These are phyloP conservation scores for Amblyjoppa proteus DNA, from an alignment of 2,888 invertebrate species.

Conservation along the genomic window DNA sequence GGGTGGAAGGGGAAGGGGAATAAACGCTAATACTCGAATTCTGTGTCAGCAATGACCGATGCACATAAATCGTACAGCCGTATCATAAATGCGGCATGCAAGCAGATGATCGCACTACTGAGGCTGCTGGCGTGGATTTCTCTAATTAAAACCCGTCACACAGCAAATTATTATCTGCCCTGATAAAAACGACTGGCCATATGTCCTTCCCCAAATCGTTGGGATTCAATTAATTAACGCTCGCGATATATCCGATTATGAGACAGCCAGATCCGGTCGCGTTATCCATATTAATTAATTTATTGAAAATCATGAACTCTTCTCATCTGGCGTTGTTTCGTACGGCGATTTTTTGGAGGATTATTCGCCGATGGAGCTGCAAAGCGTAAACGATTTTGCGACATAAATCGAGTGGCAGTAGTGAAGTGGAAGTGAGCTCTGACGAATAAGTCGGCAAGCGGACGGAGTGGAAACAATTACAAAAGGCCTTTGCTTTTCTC, in stretches of 20 bases:
- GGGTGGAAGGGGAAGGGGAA: background rate
- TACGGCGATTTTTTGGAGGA: too few species aligned
- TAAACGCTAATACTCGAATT: constrained; percentile 48
- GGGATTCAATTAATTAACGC: constrained; percentile 58
- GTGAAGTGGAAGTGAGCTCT: too few species aligned
- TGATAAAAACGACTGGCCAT: constrained; percentile 38
- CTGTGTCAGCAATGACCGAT: constrained; percentile 63
- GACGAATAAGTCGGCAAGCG: background rate
- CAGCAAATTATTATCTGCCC: constrained; percentile 48
- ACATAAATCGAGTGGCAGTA: too few species aligned
- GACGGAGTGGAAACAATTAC: too few species aligned
- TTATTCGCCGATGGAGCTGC: too few species aligned
- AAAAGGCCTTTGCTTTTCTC: too few species aligned
- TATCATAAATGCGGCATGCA: constrained; percentile 50
- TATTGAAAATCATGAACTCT: constrained; percentile 23
- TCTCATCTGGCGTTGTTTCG: background rate
- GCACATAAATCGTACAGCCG: constrained; percentile 60
- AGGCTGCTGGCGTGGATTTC: constrained; percentile 44
- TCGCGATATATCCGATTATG: constrained; percentile 40
- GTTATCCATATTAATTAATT: constrained; percentile 41
- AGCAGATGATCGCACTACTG: constrained; percentile 14
- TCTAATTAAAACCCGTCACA: constrained; percentile 65
- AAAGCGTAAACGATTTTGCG: too few species aligned
- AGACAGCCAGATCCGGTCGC: background rate
- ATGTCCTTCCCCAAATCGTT: constrained; percentile 36